Evolutionary conservation across 2,888 invertebrate genomes (phyloP).

Genomic region (Mimachlamys varia): DNA sequence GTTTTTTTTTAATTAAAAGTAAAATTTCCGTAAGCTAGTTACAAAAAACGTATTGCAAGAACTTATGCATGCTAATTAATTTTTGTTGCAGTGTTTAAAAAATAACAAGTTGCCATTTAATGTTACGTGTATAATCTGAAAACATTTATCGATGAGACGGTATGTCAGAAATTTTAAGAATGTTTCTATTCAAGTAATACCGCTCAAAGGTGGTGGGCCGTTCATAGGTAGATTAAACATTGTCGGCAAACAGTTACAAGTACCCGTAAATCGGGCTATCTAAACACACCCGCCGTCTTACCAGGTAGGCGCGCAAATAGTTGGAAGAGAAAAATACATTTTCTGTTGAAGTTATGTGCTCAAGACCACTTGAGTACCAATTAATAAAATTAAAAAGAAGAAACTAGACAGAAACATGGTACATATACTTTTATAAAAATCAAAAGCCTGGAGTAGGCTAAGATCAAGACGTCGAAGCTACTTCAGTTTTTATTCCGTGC

Average conservation of each 20-base stretch:
- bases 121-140: not conserved
- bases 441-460: slow-evolving; percentile 3
- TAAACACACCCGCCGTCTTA: not conserved
- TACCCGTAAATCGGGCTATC: not conserved
- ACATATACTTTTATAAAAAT: slow-evolving; percentile 13
- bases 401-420: slow-evolving; percentile 3
- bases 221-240: slow-evolving; percentile 23
- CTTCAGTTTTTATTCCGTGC: not conserved
- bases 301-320: not conserved
- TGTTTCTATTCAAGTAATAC: not conserved
- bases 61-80: not conserved
- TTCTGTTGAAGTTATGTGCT: not conserved
- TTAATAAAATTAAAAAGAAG: slow-evolving; percentile 26
- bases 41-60: not conserved
- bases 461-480: not conserved
- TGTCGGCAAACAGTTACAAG: not conserved
- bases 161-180: slow-evolving; percentile 6
- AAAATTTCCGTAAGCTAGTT: too few relatives aligned
- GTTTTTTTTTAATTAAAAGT: too few relatives aligned
- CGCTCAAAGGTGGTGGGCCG: slow-evolving; percentile 19
- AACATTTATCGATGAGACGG: not conserved
- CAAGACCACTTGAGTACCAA: slow-evolving; percentile 18
- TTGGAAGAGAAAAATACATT: slow-evolving; percentile 17
- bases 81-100: not conserved
- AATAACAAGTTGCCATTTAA: not conserved